Evolutionary conservation across 2,797 vertebrate genomes (phyloP).

Genomic region (Crypturellus tataupa): DNA sequence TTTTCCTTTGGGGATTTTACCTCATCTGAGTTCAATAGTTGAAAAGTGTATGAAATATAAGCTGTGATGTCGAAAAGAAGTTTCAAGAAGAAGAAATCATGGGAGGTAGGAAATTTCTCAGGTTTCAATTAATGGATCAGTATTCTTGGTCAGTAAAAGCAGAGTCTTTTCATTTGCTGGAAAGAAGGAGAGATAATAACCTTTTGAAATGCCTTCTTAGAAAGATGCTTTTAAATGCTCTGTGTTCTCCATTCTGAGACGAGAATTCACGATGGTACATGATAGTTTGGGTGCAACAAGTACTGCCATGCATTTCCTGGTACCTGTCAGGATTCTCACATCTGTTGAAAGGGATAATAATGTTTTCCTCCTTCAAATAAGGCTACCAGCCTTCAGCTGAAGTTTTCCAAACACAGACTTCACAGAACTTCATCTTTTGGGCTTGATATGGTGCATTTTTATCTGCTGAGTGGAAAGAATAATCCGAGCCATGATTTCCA

Average conservation of each 20-base stretch:
- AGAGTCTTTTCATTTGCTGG: neutral
- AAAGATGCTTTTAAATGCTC: neutral
- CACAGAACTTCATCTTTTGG: neutral
- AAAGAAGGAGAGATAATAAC: neutral
- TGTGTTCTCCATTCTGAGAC: neutral
- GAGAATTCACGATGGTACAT: neutral
- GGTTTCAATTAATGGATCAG: neutral
- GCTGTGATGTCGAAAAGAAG: neutral
- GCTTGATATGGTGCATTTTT: neutral
- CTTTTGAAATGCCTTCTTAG: neutral
- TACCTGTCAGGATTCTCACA: neutral
- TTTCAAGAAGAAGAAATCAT: neutral
- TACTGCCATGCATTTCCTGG: neutral
- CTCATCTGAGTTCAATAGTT: neutral
- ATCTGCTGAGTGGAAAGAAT: accelerated
- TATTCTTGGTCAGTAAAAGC: neutral
- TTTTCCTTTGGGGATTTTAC: neutral
- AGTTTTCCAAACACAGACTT: neutral
- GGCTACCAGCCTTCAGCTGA: neutral
- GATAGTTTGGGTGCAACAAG: neutral
- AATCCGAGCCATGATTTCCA: neutral
- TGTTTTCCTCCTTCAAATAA: neutral
- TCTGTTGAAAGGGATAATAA: neutral
- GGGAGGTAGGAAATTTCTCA: neutral
- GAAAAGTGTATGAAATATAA: neutral